Percentiles rank a stretch among this genome's conserved stretches.
Evolutionary conservation across 2,797 vertebrate genomes (phyloP).

Genomic region (Philypnodon macrostomus): DNA sequence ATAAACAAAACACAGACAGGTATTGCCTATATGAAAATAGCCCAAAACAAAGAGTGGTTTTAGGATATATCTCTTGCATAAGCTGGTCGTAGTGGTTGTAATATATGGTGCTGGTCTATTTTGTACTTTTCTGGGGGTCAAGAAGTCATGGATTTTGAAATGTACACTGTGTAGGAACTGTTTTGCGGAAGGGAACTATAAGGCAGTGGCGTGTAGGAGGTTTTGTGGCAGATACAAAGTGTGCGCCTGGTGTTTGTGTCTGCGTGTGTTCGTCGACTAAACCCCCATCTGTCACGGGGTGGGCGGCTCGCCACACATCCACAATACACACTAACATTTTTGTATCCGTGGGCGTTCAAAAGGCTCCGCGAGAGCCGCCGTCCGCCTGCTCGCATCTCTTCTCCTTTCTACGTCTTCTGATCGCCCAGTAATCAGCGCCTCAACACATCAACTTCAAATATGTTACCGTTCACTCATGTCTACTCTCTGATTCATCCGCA

Average conservation of each 20-base stretch:
- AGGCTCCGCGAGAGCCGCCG: slow-evolving; percentile 40
- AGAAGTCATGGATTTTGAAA: too few species aligned
- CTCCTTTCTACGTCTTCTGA: slow-evolving; percentile 4
- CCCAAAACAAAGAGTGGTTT: too few species aligned
- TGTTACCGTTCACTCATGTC: not conserved
- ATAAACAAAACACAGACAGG: too few species aligned
- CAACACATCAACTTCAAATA: slow-evolving; percentile 2
- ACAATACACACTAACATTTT: slow-evolving; percentile 74
- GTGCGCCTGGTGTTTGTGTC: slow-evolving; percentile 15
- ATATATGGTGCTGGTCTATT: too few species aligned
- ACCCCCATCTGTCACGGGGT: slow-evolving; percentile 73
- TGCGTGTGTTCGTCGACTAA: slow-evolving; percentile 34
- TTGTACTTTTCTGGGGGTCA: too few species aligned
- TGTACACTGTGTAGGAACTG: not conserved
- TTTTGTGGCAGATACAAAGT: slow-evolving; percentile 6
- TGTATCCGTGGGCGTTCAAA: slow-evolving; percentile 73
- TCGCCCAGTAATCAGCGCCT: slow-evolving; percentile 11
- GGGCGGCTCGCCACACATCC: slow-evolving; percentile 67
- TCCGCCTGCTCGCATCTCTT: slow-evolving; percentile 34
- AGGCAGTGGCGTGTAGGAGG: slow-evolving; percentile 15
- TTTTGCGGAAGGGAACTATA: slow-evolving; percentile 12
- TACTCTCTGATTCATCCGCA: not conserved
- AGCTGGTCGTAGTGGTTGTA: too few species aligned
- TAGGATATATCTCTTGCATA: too few species aligned
- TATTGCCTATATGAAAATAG: too few species aligned